These are phyloP conservation scores for Cyrtodaria siliqua DNA, from an alignment of 2,888 invertebrate genomes.

Conservation along the genomic window DNA sequence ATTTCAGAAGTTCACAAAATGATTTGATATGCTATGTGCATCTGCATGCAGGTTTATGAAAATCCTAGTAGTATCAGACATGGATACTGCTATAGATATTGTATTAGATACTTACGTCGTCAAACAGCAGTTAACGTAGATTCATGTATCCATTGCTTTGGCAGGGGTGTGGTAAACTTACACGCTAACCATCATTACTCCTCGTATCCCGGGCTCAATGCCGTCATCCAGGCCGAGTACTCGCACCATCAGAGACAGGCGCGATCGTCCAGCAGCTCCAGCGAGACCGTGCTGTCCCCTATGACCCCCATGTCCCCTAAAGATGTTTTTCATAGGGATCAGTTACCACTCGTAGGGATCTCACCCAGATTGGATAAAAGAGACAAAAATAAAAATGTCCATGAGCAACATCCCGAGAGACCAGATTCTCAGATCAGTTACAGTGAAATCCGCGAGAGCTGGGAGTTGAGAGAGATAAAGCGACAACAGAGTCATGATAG, in stretches of 20 bases:
- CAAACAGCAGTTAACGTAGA: background rate
- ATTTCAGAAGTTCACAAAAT: background rate
- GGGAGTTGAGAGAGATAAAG: conserved; percentile 57
- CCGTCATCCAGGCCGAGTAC: conserved; percentile 72
- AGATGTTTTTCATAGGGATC: conserved; percentile 18
- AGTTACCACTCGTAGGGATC: background rate
- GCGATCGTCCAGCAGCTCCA: conserved; percentile 50
- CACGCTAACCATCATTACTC: conserved; percentile 77
- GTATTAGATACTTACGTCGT: conserved; percentile 13
- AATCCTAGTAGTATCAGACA: background rate
- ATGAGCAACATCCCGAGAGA: background rate
- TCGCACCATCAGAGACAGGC: conserved; percentile 50
- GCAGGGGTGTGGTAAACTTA: conserved; percentile 80
- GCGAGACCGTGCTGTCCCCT: conserved; percentile 40
- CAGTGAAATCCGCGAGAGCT: conserved; percentile 45
- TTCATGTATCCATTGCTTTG: conserved; percentile 44
- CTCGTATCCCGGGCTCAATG: conserved; percentile 77
- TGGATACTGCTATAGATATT: background rate
- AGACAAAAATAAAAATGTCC: background rate
- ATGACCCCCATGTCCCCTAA: conserved; percentile 32
- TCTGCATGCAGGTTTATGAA: conserved; percentile 12
- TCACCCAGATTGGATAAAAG: background rate
- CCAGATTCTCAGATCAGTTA: conserved; percentile 35
- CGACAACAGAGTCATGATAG: conserved; percentile 24
- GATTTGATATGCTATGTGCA: conserved; percentile 20